Conservation (phyloP, 2,797 vertebrate species). For the Neosilurus hyrtlii region DNA sequence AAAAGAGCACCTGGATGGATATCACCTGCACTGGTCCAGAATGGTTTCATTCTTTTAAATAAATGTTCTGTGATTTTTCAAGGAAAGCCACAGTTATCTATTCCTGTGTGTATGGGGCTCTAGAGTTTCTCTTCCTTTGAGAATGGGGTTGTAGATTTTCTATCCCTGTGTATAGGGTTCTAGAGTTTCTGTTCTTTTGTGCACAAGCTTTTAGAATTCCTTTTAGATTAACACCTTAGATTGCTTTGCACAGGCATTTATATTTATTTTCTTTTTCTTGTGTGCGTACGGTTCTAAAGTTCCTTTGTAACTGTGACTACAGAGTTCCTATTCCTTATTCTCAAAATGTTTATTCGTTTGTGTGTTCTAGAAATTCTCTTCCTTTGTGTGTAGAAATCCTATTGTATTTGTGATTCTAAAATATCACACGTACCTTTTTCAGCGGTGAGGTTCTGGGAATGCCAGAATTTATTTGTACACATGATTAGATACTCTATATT, state of each 20-base stretch:
- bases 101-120: background rate
- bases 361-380: background rate
- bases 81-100: background rate
- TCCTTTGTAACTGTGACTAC: background rate
- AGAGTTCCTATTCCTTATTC: background rate
- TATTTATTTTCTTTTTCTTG: background rate
- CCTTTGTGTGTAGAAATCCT: background rate
- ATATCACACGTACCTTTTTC: too few species aligned
- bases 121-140: too few species aligned
- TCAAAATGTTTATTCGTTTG: background rate
- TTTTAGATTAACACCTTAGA: background rate
- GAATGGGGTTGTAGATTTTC: background rate
- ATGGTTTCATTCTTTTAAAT: background rate
- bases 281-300: background rate
- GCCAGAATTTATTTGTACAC: too few species aligned
- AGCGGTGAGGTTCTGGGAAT: too few species aligned
- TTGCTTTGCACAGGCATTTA: background rate
- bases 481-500: background rate
- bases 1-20: conserved; percentile 65
- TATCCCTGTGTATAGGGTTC: background rate
- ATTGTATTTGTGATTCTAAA: background rate
- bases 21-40: conserved; percentile 52
- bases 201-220: background rate
- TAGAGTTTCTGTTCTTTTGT: background rate
- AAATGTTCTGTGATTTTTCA: background rate